Evolutionary conservation across 1,140 invertebrate genomes (phyloP).

Genomic region (Drosophila kanapiae): DNA sequence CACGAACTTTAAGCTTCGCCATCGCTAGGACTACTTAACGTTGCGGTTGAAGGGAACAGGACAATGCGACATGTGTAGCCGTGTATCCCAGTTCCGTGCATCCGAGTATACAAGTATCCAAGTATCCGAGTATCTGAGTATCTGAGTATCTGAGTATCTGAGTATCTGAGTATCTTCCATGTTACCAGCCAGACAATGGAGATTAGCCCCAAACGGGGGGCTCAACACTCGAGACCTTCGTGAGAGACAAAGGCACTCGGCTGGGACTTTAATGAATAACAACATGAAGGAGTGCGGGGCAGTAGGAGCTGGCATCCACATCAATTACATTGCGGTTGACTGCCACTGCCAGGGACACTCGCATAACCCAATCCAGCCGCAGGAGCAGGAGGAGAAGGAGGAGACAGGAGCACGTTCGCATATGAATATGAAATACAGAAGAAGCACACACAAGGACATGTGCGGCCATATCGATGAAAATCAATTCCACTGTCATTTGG

Average conservation of each 20-base stretch:
- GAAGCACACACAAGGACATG: slow-evolving; percentile 14
- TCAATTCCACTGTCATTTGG: slow-evolving; percentile 63
- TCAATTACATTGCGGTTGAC: slow-evolving; percentile 54
- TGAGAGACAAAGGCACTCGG: slow-evolving; percentile 54
- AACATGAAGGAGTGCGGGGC: slow-evolving; percentile 30
- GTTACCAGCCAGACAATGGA: slow-evolving; percentile 64
- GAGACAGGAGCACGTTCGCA: slow-evolving; percentile 38
- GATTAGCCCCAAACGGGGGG: slow-evolving; percentile 57
- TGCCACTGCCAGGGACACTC: slow-evolving; percentile 43
- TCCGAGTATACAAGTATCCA: slow-evolving; percentile 1
- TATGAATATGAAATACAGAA: slow-evolving; percentile 60
- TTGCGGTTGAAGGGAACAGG: slow-evolving; percentile 49
- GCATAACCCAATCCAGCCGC: slow-evolving; percentile 16
- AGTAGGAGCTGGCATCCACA: slow-evolving; percentile 46
- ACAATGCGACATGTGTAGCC: slow-evolving; percentile 59
- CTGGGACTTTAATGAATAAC: slow-evolving; percentile 75
- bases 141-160: not conserved
- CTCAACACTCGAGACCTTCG: slow-evolving; percentile 47
- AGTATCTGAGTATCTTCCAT: slow-evolving; percentile 25
- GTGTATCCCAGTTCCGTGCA: slow-evolving; percentile 19
- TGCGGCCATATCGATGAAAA: slow-evolving; percentile 63
- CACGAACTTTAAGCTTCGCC: slow-evolving; percentile 5
- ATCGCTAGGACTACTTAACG: slow-evolving; percentile 28
- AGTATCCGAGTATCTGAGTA: not conserved
- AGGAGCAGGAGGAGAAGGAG: slow-evolving; percentile 3